phyloP scores from a whole-genome alignment of 2,888 invertebrate genomes.

The Stegophylla sp. region DNA sequence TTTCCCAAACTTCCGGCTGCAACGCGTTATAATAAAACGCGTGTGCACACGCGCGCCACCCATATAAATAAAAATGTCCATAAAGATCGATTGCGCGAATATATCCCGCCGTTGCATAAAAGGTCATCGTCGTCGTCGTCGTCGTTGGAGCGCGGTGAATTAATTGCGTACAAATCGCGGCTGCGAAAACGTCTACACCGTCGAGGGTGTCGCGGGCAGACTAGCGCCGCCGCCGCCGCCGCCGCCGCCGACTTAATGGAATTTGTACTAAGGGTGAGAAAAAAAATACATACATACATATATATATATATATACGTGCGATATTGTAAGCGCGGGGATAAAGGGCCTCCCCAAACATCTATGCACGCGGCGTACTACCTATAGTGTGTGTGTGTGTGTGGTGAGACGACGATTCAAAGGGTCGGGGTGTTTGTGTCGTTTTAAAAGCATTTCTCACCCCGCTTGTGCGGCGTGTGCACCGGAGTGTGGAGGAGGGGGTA shows the following conservation, averaged over 20 bases:
- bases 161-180: constrained; percentile 40
- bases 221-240: not conserved
- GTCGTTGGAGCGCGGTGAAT: no score
- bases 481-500: no score
- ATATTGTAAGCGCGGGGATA: not conserved
- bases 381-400: not conserved
- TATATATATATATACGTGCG: not conserved
- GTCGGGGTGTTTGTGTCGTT: constrained; percentile 42
- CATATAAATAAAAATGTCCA: not conserved
- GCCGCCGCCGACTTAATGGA: constrained; percentile 41
- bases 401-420: constrained; percentile 10
- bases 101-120: constrained; percentile 3
- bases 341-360: not conserved
- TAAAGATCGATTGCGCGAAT: not conserved
- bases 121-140: not conserved
- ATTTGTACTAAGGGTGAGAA: constrained; percentile 36
- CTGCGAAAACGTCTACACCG: not conserved
- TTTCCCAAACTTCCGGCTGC: no score
- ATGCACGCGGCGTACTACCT: not conserved
- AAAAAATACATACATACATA: not conserved
- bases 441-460: constrained; percentile 57
- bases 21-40: not conserved
- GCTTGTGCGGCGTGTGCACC: not conserved
- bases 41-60: no score
- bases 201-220: not conserved